Evolutionary conservation across 2,888 invertebrate genomes (phyloP).

Genomic region (Nasonia oneida): DNA sequence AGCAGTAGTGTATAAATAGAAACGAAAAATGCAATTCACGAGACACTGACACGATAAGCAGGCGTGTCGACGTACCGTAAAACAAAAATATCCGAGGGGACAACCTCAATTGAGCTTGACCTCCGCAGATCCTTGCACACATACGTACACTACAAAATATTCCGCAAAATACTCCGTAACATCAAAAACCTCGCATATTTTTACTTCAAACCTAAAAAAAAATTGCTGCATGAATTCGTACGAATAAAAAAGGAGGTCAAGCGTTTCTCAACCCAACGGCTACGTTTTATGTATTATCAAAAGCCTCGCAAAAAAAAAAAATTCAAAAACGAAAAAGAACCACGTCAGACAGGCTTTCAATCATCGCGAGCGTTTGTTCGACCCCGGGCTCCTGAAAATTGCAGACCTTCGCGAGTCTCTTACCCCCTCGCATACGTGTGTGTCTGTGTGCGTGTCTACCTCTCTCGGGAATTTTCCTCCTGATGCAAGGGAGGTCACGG

Average conservation of each 20-base stretch:
- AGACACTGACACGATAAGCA: background rate
- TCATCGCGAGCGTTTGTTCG: background rate
- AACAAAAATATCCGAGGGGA: background rate
- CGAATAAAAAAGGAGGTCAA: background rate
- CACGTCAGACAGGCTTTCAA: background rate
- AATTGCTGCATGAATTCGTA: too few relatives aligned
- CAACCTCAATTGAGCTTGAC: background rate
- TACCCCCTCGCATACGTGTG: background rate
- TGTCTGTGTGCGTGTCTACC: background rate
- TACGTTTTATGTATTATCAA: too few relatives aligned
- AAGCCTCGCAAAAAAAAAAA: background rate
- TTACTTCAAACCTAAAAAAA: too few relatives aligned
- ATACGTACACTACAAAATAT: too few relatives aligned
- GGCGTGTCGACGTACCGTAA: background rate
- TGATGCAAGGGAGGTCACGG: background rate
- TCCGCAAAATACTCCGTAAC: too few relatives aligned
- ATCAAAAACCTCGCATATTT: too few relatives aligned
- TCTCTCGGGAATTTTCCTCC: background rate
- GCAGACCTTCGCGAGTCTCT: background rate
- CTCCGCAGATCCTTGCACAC: background rate
- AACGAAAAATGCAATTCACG: background rate
- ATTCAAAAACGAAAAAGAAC: background rate
- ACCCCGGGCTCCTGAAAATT: constrained; percentile 9
- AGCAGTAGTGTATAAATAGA: background rate
- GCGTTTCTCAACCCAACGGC: background rate